phyloP scores from a whole-genome alignment of 1,140 invertebrate genomes.

The Pomacea maculata region DNA sequence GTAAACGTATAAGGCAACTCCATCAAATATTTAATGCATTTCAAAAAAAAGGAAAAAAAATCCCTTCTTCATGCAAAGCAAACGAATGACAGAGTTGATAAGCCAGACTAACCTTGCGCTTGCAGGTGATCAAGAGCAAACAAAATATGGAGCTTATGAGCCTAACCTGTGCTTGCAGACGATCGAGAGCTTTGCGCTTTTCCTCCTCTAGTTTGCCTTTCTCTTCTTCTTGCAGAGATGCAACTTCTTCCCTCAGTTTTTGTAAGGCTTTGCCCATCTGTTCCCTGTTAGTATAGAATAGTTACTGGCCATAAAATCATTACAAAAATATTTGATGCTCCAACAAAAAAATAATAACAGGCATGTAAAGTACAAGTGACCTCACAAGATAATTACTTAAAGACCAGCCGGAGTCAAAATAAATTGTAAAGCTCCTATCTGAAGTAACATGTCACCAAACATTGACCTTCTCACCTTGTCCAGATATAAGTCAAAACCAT shows the following conservation, averaged over 20 bases:
- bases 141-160: too few species aligned
- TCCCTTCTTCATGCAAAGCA: too few species aligned
- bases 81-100: too few species aligned
- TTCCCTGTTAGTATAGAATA: slow-evolving; percentile 29
- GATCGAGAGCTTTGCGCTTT: slow-evolving; percentile 49
- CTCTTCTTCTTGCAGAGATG: slow-evolving; percentile 48
- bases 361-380: neutral
- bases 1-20: too few species aligned
- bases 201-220: slow-evolving; percentile 49
- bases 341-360: neutral
- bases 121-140: too few species aligned
- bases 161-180: slow-evolving; percentile 45
- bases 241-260: slow-evolving; percentile 49
- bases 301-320: neutral
- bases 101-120: too few species aligned
- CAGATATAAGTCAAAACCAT: neutral
- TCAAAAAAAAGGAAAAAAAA: neutral
- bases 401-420: neutral
- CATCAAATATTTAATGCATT: too few species aligned
- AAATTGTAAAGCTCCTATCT: neutral
- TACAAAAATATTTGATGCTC: neutral
- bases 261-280: slow-evolving; percentile 43
- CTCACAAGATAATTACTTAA: neutral
- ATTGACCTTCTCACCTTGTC: neutral
- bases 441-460: neutral